Evolutionary conservation across 2,888 invertebrate genomes (phyloP), one percentile per base, ranked within the genome.

Genomic region (Netelia inedita): DNA sequence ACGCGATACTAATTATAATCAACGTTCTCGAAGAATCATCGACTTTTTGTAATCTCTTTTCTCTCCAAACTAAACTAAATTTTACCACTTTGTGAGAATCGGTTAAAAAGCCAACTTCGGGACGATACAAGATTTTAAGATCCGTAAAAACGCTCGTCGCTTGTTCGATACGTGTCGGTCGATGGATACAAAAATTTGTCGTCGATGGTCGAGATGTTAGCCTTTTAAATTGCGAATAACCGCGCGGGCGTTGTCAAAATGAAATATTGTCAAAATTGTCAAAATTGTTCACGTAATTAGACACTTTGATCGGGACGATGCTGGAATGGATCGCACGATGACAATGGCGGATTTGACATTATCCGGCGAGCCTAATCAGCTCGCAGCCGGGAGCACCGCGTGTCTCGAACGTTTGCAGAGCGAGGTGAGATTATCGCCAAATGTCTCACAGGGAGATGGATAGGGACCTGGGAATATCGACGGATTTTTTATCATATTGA

Each of bases 251-350:
- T 84, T 83, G 57, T 76, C 87, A 89, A 88, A 79, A 91, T 91
- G 91, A 89, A 84, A 87, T 83, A 86, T 89, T 74, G 79, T 91
- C 91, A 79, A 92, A 92, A 92, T 92, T 35, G 35, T 35, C 35
- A 35, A 35, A 35, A 35, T 35, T 35, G 35, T 35, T 92, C 87
- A 90, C 87, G 91, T 91, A 89, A 75, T 71, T 53, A 53, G 50
- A 35, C 35, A 6, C 5, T 6, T 35, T 6, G 35, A 35, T 35
- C 35, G 35, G 35, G 35, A 35, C 35, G 35, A 35, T 35, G 35
- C 35, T 35, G 35, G 85, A 85, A 88, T 84, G 88, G 19, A 65
- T 80, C 83, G 65, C 65, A 80, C 73, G 73, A 80, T 79, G 68
- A 80, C 83, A 66, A 85, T 83, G 78, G 87, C 88, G 72, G 81